Conservation (phyloP, 1,140 invertebrate genomes). For the Ceratoteleas bidentatus region DNA sequence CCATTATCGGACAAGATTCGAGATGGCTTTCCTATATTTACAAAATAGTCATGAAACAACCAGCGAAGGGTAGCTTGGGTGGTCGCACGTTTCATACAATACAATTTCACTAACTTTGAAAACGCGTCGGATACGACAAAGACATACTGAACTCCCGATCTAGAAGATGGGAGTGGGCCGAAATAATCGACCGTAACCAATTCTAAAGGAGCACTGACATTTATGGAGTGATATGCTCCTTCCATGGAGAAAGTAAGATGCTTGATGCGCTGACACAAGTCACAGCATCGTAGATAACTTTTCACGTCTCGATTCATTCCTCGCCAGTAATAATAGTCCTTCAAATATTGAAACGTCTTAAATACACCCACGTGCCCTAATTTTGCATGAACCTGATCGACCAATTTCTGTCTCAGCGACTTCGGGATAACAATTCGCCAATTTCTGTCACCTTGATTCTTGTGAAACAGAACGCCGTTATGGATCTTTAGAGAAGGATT, state of each 20-base stretch:
- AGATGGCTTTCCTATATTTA: background rate
- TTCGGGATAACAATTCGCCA: background rate
- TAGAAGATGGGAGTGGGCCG: slow-evolving; percentile 3
- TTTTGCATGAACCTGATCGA: background rate
- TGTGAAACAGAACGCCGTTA: background rate
- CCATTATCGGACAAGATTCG: background rate
- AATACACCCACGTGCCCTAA: background rate
- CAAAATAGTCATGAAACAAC: background rate
- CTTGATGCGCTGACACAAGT: background rate
- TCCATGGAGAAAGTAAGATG: background rate
- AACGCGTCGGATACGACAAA: background rate
- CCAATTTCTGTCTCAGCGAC: background rate
- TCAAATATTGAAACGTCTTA: background rate
- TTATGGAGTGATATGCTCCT: background rate
- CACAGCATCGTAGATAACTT: background rate
- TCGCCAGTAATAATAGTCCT: background rate
- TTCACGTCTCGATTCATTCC: background rate
- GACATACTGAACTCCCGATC: background rate
- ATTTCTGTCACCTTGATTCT: background rate
- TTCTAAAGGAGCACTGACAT: background rate
- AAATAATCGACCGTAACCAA: background rate
- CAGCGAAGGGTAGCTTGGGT: background rate
- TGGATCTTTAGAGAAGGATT: background rate
- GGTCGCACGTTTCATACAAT: background rate
- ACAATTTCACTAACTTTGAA: background rate